These are phyloP conservation scores for Megalops cyprinoides DNA, from an alignment of 2,797 vertebrate species.

Conservation along the genomic window DNA sequence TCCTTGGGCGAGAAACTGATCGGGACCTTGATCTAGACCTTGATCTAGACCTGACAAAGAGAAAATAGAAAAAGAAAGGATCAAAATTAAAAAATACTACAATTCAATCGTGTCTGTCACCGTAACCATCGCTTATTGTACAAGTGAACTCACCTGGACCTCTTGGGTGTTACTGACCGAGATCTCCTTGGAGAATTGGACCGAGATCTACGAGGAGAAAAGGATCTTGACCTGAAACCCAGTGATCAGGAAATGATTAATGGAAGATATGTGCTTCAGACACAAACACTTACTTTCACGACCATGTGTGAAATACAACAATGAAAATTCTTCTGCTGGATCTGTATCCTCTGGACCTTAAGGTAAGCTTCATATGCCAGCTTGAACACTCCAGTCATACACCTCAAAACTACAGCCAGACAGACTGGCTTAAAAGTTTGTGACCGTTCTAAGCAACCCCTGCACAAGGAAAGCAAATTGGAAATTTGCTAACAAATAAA, in stretches of 20 bases:
- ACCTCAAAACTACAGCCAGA: no score
- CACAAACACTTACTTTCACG: no score
- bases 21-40: conserved; percentile 78
- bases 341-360: no score
- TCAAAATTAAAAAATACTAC: conserved; percentile 9
- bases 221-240: conserved; percentile 79
- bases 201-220: conserved; percentile 77
- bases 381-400: no score
- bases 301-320: no score
- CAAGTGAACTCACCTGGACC: conserved; percentile 74
- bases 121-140: neutral
- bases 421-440: no score
- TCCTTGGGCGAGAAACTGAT: conserved; percentile 78
- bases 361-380: no score
- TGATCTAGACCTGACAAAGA: conserved; percentile 70
- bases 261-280: no score
- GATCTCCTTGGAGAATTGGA: conserved; percentile 79
- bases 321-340: no score
- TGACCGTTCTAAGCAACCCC: neutral
- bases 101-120: neutral
- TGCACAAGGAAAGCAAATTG: neutral
- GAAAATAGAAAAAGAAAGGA: conserved; percentile 12
- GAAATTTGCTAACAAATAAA: no score
- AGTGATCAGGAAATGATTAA: no score
- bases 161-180: conserved; percentile 74